These are phyloP conservation scores for Phoenoteleia sp. DNA, from an alignment of 2,888 invertebrate species.

Conservation along the genomic window DNA sequence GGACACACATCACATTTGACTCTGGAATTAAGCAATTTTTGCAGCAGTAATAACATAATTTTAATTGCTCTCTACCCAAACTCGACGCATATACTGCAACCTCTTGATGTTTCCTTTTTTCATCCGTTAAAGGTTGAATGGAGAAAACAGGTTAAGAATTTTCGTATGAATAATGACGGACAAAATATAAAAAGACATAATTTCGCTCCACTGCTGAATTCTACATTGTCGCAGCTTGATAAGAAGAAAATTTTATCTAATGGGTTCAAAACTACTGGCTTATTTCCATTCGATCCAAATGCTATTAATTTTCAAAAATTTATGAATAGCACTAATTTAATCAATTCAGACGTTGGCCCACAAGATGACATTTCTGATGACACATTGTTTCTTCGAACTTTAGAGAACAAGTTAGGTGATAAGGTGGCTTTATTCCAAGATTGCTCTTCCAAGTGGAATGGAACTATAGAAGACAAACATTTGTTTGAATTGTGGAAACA, in stretches of 20 bases:
- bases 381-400: background rate
- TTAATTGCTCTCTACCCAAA: constrained; percentile 83
- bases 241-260: constrained; percentile 23
- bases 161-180: constrained; percentile 56
- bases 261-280: constrained; percentile 59
- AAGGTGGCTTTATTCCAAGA: background rate
- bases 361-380: constrained; percentile 6
- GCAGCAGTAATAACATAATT: constrained; percentile 81
- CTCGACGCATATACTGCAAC: constrained; percentile 84
- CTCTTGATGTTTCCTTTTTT: constrained; percentile 84
- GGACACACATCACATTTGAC: constrained; percentile 84
- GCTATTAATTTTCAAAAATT: constrained; percentile 50
- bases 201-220: constrained; percentile 30
- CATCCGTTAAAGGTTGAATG: constrained; percentile 80
- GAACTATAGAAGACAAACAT: constrained; percentile 8
- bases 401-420: constrained; percentile 15
- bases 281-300: constrained; percentile 60
- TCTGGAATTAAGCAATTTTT: constrained; percentile 83
- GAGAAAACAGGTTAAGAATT: constrained; percentile 73
- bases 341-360: background rate
- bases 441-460: background rate
- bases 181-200: constrained; percentile 38
- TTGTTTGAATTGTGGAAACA: constrained; percentile 24
- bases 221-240: constrained; percentile 28
- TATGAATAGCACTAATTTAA: background rate